Percentiles rank a stretch among this genome's conserved stretches.
phyloP scores from a whole-genome alignment of 2,113 vertebrate genomes.

The Promerops cafer region DNA sequence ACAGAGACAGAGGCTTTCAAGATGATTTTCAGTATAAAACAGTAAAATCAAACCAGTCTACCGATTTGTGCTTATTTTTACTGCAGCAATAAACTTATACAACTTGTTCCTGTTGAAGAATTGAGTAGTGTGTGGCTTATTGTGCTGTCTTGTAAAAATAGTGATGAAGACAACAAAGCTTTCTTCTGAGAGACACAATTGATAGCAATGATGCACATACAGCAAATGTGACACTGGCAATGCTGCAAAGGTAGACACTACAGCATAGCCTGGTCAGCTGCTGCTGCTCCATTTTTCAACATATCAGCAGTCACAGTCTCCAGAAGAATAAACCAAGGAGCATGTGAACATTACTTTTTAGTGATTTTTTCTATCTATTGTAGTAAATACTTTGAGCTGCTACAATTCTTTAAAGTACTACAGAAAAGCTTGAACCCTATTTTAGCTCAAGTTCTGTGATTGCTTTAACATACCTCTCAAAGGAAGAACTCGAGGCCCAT shows the following conservation, averaged over 20 bases:
- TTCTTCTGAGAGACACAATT: background rate
- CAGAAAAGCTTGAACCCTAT: background rate
- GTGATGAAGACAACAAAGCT: background rate
- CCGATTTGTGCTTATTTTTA: background rate
- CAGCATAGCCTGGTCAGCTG: background rate
- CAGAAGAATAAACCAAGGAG: background rate
- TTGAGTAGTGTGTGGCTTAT: background rate
- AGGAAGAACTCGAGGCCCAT: background rate
- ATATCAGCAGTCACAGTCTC: background rate
- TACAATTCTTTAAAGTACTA: background rate
- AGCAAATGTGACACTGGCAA: background rate
- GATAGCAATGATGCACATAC: background rate
- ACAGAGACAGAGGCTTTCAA: background rate
- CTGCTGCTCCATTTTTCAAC: background rate
- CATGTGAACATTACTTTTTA: background rate
- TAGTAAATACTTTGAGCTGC: background rate
- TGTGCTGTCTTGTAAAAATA: background rate
- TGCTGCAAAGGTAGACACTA: background rate
- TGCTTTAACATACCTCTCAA: background rate
- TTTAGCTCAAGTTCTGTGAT: background rate
- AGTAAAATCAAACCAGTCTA: background rate
- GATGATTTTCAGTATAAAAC: constrained; percentile 8
- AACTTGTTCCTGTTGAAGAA: background rate
- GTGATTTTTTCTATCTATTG: background rate
- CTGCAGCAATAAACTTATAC: background rate